These are phyloP conservation scores for Lophius americanus DNA, from an alignment of 2,797 vertebrate genomes.

Conservation along the genomic window DNA sequence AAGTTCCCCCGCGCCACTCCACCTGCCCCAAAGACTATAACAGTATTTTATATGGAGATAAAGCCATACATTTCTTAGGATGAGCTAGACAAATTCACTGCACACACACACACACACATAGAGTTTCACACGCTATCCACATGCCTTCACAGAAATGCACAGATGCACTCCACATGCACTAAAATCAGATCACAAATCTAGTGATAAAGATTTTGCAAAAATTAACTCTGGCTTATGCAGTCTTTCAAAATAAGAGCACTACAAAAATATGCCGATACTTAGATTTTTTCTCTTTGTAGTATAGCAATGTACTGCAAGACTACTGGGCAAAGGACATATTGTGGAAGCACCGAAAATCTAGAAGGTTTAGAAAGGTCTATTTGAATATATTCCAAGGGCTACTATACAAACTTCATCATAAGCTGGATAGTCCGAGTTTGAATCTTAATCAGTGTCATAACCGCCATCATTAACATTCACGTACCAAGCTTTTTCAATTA, in stretches of 20 bases:
- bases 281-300: slow-evolving; percentile 72
- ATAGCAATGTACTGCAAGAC: slow-evolving; percentile 61
- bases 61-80: slow-evolving; percentile 98
- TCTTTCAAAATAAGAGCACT: slow-evolving; percentile 72
- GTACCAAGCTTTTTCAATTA: slow-evolving; percentile 42
- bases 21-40: slow-evolving; percentile 78
- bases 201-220: slow-evolving; percentile 60
- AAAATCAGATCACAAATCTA: slow-evolving; percentile 55
- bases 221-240: slow-evolving; percentile 78
- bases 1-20: slow-evolving; percentile 50
- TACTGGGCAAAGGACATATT: slow-evolving; percentile 52
- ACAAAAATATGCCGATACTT: slow-evolving; percentile 58
- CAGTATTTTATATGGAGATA: slow-evolving; percentile 91
- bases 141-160: slow-evolving; percentile 66
- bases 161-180: slow-evolving; percentile 69
- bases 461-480: slow-evolving; percentile 60
- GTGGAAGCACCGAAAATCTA: slow-evolving; percentile 55
- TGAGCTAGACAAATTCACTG: slow-evolving; percentile 72
- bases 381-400: slow-evolving; percentile 83
- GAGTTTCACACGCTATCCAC: slow-evolving; percentile 60
- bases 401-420: slow-evolving; percentile 77
- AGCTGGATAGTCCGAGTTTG: slow-evolving; percentile 67
- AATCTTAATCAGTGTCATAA: slow-evolving; percentile 61
- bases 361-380: slow-evolving; percentile 59
- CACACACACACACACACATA: slow-evolving; percentile 33